phyloP scores from a whole-genome alignment of 2,797 vertebrate genomes.

The Darevskia nairensis region DNA sequence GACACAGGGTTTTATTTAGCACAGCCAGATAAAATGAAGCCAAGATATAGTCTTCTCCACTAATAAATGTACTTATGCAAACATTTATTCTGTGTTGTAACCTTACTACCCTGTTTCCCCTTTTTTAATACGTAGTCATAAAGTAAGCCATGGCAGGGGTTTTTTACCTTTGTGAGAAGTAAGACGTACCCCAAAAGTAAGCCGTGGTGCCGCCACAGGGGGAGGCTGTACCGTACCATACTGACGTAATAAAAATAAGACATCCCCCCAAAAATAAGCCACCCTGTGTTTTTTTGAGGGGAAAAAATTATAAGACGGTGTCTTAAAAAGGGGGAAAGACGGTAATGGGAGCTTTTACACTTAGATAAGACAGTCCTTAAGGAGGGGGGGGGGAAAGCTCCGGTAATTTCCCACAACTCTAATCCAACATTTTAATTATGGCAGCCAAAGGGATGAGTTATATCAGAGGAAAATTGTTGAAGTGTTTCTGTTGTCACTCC shows the following conservation, averaged over 20 bases:
- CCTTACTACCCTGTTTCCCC: too few species aligned
- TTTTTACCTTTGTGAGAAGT: too few species aligned
- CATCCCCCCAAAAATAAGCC: too few species aligned
- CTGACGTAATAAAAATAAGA: too few species aligned
- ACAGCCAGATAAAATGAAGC: neutral
- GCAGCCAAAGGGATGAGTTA: neutral
- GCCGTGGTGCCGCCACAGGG: too few species aligned
- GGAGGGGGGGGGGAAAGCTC: neutral
- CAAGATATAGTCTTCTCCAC: neutral
- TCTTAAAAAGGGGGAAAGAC: too few species aligned
- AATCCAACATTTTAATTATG: accelerated
- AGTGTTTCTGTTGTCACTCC: neutral
- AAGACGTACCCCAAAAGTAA: too few species aligned
- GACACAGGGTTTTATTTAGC: neutral
- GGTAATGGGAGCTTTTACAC: constrained; percentile 1
- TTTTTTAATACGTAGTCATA: too few species aligned
- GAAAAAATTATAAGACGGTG: too few species aligned
- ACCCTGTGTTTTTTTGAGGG: too few species aligned
- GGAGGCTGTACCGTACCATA: too few species aligned
- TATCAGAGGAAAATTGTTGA: neutral
- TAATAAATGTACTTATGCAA: neutral
- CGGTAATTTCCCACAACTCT: neutral
- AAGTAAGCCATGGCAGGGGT: too few species aligned
- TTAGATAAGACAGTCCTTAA: neutral
- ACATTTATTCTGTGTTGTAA: constrained; percentile 1